Base-by-base conservation (phyloP, 2,113 vertebrate species). In the Sebastes fasciatus region DNA sequence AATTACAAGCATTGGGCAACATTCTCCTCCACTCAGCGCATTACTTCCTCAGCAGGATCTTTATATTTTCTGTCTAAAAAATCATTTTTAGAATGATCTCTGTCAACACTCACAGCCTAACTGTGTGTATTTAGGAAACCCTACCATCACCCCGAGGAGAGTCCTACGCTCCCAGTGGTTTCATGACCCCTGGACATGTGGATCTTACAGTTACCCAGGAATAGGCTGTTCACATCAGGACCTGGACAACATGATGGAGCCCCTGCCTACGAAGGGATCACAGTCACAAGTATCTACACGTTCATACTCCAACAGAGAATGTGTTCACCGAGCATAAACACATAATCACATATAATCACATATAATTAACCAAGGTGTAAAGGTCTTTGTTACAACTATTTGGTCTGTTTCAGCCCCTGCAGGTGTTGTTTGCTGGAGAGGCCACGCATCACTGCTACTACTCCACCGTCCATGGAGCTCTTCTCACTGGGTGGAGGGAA, bases 381-480 rank as follows among this genome's bases (percentile, higher is more conserved):
- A 6, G 34, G 5, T n/a, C 14, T 17, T 52, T 2, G 4, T 34
- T 34, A 34, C 52, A 42, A 64, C 55, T n/a, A 3, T 58, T 17
- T 19, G n/a, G 1, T 65, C 2, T 40, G 60, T 61, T 42, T 60
- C 78, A 98, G 97, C 94, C 96, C 1, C 85, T 97, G 51, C 97
- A 98, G 60, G 60, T 61, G 60, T 40, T 61, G 14, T 61, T 61
- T 40, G 60, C 60, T 40, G 60, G 60, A 40, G 98, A 99, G 88
- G 98, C 98, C 17, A 99, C 97, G 10, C 97, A 98, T 84, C 94
- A 94, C 45, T 94, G 83, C 4, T 99, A 96, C 94, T 99, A 95
- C 89, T 99, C 98, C 14, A 99, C 98, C 5, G 97, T 98, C 0
- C 98, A 99, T 0, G 98, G 98, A 4, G 98, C 98, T 2, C 88